These are phyloP conservation scores for Ellobium chinense DNA, from an alignment of 2,888 invertebrate species.

Conservation along the genomic window DNA sequence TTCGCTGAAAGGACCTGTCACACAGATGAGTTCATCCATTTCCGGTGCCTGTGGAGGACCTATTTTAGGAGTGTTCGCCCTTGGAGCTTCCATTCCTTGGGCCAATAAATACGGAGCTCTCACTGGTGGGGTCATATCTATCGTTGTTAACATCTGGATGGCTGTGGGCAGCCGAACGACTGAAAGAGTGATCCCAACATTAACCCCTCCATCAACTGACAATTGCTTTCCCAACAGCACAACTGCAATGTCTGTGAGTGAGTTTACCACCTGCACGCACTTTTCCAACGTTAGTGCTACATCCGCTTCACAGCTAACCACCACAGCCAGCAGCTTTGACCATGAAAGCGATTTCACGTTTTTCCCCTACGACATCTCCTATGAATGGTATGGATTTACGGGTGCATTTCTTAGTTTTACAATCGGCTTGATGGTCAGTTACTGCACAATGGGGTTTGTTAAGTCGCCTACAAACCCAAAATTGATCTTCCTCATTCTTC, in stretches of 20 bases:
- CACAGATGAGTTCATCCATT: slow-evolving; percentile 57
- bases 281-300: no score
- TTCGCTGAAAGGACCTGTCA: slow-evolving; percentile 56
- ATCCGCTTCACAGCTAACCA: no score
- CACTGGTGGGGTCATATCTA: slow-evolving; percentile 2
- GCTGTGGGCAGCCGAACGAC: slow-evolving; percentile 25
- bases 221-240: slow-evolving; percentile 1
- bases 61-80: slow-evolving; percentile 56
- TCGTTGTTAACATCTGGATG: slow-evolving; percentile 38
- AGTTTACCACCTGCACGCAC: no score
- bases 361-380: slow-evolving; percentile 47
- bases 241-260: no score
- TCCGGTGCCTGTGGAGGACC: slow-evolving; percentile 62
- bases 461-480: neutral
- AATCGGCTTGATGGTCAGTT: slow-evolving; percentile 33
- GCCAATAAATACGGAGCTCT: slow-evolving; percentile 49
- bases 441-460: neutral
- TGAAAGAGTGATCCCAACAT: no score
- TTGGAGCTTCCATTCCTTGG: slow-evolving; percentile 58
- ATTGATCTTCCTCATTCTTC: slow-evolving; percentile 40
- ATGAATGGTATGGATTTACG: slow-evolving; percentile 42
- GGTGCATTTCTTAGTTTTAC: slow-evolving; percentile 24
- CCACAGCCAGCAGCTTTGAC: neutral
- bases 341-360: neutral
- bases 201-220: slow-evolving; percentile 27